Evolutionary conservation across 2,797 vertebrate species (phyloP).

Genomic region (Ptychobarbus kaznakovi): DNA sequence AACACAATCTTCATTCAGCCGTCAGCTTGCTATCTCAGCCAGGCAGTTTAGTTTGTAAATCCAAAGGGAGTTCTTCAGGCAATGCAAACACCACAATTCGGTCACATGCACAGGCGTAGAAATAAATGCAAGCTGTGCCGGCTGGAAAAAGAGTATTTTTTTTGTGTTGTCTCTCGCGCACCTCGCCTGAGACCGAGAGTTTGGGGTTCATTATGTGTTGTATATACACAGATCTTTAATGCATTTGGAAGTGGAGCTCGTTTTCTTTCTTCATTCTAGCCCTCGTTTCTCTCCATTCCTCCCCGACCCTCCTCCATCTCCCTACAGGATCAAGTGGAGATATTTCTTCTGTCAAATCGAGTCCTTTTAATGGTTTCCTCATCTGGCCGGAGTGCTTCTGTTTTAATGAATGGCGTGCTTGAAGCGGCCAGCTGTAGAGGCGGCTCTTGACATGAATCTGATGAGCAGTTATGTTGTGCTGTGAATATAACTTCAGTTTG

Average conservation of each 20-base stretch:
- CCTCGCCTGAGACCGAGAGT: not conserved
- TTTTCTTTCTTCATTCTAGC: slow-evolving; percentile 35
- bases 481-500: slow-evolving; percentile 4
- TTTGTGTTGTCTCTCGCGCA: slow-evolving; percentile 10
- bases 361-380: slow-evolving; percentile 26
- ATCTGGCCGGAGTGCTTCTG: slow-evolving; percentile 2
- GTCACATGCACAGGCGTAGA: not conserved
- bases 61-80: slow-evolving; percentile 17
- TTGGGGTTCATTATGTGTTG: slow-evolving; percentile 31
- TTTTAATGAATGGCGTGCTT: slow-evolving; percentile 50
- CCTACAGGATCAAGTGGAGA: slow-evolving; percentile 37
- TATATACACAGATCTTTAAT: slow-evolving; percentile 28
- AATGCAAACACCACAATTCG: not conserved
- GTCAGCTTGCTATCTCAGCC: not conserved
- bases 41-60: slow-evolving; percentile 21
- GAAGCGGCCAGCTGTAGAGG: slow-evolving; percentile 35
- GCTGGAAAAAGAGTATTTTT: not conserved
- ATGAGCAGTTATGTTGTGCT: slow-evolving; percentile 44
- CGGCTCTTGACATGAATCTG: slow-evolving; percentile 42
- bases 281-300: not conserved
- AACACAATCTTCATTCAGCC: slow-evolving; percentile 61
- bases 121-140: not conserved
- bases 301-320: not conserved
- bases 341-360: slow-evolving; percentile 48
- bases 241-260: slow-evolving; percentile 19